Conservation (phyloP, 1,140 invertebrate genomes). For the Drosophila sturtevanti region DNA sequence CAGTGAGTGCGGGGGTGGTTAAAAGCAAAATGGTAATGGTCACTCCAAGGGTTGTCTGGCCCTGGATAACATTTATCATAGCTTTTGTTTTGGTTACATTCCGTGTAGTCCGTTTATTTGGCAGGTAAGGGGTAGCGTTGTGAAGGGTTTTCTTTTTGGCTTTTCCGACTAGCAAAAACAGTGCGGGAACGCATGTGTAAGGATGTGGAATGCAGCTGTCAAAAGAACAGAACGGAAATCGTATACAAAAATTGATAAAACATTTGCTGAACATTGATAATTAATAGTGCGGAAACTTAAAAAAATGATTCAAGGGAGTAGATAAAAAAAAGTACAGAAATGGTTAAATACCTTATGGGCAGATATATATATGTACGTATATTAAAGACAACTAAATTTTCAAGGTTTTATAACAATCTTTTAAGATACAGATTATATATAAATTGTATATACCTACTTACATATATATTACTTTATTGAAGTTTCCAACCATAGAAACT, state of each 20-base stretch:
- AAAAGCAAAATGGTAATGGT: background rate
- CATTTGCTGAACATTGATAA: conserved; percentile 40
- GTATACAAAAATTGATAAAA: conserved; percentile 13
- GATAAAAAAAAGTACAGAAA: conserved; percentile 6
- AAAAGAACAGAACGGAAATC: background rate
- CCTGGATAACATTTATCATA: conserved; percentile 50
- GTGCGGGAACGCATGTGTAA: background rate
- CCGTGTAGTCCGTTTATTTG: conserved; percentile 38
- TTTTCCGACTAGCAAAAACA: too few species aligned
- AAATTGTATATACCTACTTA: too few species aligned
- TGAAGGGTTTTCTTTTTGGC: conserved; percentile 8
- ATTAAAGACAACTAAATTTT: too few species aligned
- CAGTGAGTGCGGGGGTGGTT: conserved; percentile 12
- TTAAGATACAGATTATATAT: too few species aligned
- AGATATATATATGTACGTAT: too few species aligned
- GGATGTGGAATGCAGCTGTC: conserved; percentile 38
- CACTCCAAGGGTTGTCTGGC: conserved; percentile 20
- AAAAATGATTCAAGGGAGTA: conserved; percentile 31
- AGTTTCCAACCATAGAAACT: too few species aligned
- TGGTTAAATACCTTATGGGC: background rate
- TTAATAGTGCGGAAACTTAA: conserved; percentile 52
- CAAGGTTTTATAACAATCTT: too few species aligned
- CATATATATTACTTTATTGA: too few species aligned
- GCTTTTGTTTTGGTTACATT: conserved; percentile 53
- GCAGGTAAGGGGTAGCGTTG: conserved; percentile 27